phyloP scores from a whole-genome alignment of 1,140 invertebrate genomes.

The Spodoptera frugiperda region DNA sequence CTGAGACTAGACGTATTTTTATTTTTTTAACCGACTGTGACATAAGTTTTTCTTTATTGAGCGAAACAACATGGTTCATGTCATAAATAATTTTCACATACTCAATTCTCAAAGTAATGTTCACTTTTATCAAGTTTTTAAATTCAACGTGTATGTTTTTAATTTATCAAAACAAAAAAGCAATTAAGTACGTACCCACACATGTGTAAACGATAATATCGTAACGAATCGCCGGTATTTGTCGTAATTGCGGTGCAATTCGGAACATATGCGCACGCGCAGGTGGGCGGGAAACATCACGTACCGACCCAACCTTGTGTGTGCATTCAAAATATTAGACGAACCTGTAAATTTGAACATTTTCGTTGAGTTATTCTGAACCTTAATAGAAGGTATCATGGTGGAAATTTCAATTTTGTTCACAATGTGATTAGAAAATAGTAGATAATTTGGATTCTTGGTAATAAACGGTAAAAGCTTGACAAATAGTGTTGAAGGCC shows the following conservation, averaged over 20 bases:
- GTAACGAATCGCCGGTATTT: constrained; percentile 41
- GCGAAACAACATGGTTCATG: no score
- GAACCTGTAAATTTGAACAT: constrained; percentile 7
- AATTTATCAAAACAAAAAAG: background rate
- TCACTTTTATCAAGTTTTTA: no score
- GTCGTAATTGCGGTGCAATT: constrained; percentile 50
- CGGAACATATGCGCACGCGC: constrained; percentile 62
- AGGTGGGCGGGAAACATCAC: constrained; percentile 50
- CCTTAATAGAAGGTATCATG: background rate
- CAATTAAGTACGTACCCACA: background rate
- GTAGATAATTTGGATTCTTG: constrained; percentile 29
- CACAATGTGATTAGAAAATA: no score
- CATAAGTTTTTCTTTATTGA: no score
- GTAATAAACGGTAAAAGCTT: constrained; percentile 27
- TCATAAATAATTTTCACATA: no score
- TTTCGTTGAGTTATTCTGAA: background rate
- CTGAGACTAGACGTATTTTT: background rate
- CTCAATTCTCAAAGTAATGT: no score
- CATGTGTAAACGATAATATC: constrained; percentile 26
- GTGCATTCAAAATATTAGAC: constrained; percentile 40
- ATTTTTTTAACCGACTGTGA: background rate
- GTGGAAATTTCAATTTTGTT: background rate
- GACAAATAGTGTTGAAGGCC: constrained; percentile 28
- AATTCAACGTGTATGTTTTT: no score
- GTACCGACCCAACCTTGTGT: constrained; percentile 25